Base-by-base conservation (phyloP, 2,113 vertebrate genomes). In the Petroica traversi region DNA sequence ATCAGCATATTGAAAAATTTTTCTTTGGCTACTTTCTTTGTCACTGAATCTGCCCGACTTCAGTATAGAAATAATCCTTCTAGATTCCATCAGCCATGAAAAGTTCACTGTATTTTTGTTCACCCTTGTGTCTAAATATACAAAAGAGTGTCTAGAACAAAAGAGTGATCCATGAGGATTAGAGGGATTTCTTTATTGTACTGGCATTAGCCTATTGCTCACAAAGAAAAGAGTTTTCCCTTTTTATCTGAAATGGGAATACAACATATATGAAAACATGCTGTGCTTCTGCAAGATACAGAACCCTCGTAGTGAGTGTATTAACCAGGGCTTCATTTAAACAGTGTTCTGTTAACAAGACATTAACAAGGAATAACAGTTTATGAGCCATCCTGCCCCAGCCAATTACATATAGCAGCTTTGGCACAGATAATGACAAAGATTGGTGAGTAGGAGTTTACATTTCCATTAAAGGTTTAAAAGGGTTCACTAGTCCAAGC, bases 391-490 rank as follows among this genome's bases (percentile, higher is more conserved):
- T 72, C 51, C 46, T 88, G 72, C 51, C 43, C 58, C 45, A 85
- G 46, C 20, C 67, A 85, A 83, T 93, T 93, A 54, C 41, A 62
- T 69, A 49, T 1, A 94, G 75, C 24, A 73, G 34, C 14, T 92
- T 88, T 88, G 55, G 76, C 72, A 90, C 63, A 52, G 52, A 83
- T 55, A 72, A 83, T 62, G 85, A 80, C 91, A 83, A 41, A 82
- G 54, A 69, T 34, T 88, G 43, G 71, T 69, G 85, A 93, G 92
- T 67, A 43, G 49, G 79, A 92, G 83, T 93, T 92, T 73, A 85
- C 12, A 2, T 90, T 88, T 93, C 76, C 79, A 80, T 76, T 86
- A 92, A 88, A 84, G n/a, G 63, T 89, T 96, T 80, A 81, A 88
- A 80, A 91, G 52, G 20, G 43, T 63, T 95, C 79, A 46, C 46